These are phyloP conservation scores for Lagria hirta DNA, from an alignment of 2,888 invertebrate species.

Conservation along the genomic window DNA sequence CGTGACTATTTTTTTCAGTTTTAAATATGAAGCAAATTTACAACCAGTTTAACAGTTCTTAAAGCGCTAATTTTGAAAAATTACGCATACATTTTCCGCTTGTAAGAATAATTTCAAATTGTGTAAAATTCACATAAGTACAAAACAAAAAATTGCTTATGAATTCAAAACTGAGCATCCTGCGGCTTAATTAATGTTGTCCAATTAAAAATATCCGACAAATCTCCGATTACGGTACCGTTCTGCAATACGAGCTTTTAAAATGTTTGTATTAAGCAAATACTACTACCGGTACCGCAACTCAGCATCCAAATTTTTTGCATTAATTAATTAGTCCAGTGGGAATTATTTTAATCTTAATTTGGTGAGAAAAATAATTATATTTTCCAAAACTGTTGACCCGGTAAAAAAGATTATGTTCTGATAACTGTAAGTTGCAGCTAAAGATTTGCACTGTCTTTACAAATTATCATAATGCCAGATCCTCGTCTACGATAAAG, in stretches of 20 bases:
- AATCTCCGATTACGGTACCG: conserved; percentile 23
- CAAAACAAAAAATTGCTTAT: too few species aligned
- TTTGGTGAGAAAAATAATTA: too few species aligned
- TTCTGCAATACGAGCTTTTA: conserved; percentile 17
- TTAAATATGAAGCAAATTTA: too few species aligned
- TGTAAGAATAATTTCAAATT: too few species aligned
- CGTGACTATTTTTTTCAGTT: too few species aligned
- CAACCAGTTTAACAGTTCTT: too few species aligned
- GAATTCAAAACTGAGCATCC: conserved; percentile 21
- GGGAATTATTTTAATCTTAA: conserved; percentile 2
- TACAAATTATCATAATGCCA: conserved; percentile 17
- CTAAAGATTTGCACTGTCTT: conserved; percentile 3
- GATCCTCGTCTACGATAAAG: conserved; percentile 15
- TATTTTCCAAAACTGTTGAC: conserved; percentile 7
- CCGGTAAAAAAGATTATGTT: conserved; percentile 6
- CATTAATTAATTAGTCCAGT: conserved; percentile 1
- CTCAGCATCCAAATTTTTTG: conserved; percentile 3
- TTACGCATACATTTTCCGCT: too few species aligned
- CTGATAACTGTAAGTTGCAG: conserved; percentile 13
- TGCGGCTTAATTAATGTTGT: conserved; percentile 22
- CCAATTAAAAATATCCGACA: conserved; percentile 27
- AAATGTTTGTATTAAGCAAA: conserved; percentile 13
- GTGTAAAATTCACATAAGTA: too few species aligned
- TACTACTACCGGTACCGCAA: conserved; percentile 12
- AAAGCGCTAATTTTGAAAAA: too few species aligned